Conservation (phyloP, 2,113 vertebrate species). For the Melanerpes formicivorus region DNA sequence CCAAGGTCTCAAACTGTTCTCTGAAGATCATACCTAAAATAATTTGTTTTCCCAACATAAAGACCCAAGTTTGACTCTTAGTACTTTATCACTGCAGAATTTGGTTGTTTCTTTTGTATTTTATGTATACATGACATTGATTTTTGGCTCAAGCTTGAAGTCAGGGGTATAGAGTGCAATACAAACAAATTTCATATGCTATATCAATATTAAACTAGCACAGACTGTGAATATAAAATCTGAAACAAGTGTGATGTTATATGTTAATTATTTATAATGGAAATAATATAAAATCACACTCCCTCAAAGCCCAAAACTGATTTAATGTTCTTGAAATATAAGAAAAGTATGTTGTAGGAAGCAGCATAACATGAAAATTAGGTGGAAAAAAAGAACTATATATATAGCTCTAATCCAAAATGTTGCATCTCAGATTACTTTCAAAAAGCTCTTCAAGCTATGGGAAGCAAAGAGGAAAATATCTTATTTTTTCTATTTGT, state of each 20-base stretch:
- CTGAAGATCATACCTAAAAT: background rate
- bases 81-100: background rate
- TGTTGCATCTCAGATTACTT: background rate
- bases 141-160: background rate
- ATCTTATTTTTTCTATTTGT: background rate
- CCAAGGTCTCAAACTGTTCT: background rate
- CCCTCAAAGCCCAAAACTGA: background rate
- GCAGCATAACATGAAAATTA: background rate
- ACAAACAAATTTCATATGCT: background rate
- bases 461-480: background rate
- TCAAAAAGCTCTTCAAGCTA: background rate
- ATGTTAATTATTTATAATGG: background rate
- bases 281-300: background rate
- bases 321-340: background rate
- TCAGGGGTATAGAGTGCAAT: background rate
- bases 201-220: background rate
- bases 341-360: background rate
- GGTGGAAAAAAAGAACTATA: rapidly evolving
- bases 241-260: background rate
- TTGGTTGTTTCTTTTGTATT: background rate
- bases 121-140: rapidly evolving
- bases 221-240: background rate
- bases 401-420: background rate
- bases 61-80: background rate
- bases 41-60: background rate